These are phyloP conservation scores for Corythaixoides concolor DNA, from an alignment of 2,113 vertebrate genomes.

Conservation along the genomic window DNA sequence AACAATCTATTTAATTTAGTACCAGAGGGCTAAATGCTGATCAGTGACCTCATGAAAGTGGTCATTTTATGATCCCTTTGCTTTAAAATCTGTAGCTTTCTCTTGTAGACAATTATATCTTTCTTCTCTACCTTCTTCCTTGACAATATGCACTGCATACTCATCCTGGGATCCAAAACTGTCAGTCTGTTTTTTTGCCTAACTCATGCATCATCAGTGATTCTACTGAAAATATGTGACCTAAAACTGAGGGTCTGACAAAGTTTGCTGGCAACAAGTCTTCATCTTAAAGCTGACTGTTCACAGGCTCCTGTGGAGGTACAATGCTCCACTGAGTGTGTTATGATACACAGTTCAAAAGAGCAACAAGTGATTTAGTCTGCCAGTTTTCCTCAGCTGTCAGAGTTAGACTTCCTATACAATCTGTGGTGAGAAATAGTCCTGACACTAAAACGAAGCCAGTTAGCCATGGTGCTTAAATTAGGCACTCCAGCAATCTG, in stretches of 20 bases:
- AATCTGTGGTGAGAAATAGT: constrained; percentile 30
- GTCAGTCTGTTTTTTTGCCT: background rate
- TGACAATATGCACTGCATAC: background rate
- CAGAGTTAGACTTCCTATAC: background rate
- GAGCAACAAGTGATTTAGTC: background rate
- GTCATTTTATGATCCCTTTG: background rate
- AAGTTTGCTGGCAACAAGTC: background rate
- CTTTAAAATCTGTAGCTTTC: background rate
- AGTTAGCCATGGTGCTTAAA: background rate
- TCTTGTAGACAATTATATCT: background rate
- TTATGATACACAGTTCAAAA: background rate
- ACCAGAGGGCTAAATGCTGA: background rate
- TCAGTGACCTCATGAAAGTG: background rate
- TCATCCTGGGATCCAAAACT: background rate
- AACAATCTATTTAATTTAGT: background rate
- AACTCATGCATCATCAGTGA: background rate
- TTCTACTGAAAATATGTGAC: background rate
- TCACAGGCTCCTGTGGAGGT: background rate
- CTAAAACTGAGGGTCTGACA: background rate
- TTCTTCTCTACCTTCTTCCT: background rate
- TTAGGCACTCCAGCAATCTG: background rate
- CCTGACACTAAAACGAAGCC: background rate
- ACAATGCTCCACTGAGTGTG: rapidly evolving
- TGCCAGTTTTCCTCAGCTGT: constrained; percentile 19
- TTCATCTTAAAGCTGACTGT: background rate